Evolutionary conservation across 2,797 vertebrate species (phyloP).

Genomic region (Naso thynnoides): DNA sequence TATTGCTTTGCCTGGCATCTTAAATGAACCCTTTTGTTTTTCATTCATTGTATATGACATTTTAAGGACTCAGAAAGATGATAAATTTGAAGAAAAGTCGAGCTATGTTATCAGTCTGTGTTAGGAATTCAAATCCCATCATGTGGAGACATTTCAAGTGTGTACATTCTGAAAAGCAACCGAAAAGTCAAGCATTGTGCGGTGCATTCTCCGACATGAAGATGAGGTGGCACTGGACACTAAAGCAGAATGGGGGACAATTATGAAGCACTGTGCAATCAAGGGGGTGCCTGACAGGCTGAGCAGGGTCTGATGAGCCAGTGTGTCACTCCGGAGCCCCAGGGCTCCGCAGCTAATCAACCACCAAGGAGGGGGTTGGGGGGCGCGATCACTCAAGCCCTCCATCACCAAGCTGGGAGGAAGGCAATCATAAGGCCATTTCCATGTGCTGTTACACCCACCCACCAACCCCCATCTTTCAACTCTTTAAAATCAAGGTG

Average conservation of each 20-base stretch:
- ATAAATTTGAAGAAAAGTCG: not conserved
- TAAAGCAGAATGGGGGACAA: conserved; percentile 56
- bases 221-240: conserved; percentile 53
- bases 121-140: not conserved
- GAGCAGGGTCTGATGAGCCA: conserved; percentile 78
- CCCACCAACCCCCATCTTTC: conserved; percentile 38
- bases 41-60: not conserved
- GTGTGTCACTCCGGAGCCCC: conserved; percentile 74
- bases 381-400: conserved; percentile 74
- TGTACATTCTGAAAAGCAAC: conserved; percentile 9
- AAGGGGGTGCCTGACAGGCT: conserved; percentile 77
- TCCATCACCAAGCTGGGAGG: conserved; percentile 72
- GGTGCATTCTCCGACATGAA: conserved; percentile 21
- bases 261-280: conserved; percentile 80
- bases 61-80: not conserved
- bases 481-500: conserved; percentile 80
- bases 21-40: conserved; percentile 20
- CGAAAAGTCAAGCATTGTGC: conserved; percentile 19
- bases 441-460: conserved; percentile 70
- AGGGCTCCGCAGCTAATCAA: conserved; percentile 84
- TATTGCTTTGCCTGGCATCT: conserved; percentile 8
- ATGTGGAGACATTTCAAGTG: conserved; percentile 29
- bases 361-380: conserved; percentile 75
- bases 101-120: not conserved
- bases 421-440: conserved; percentile 84